A percentile compares a stretch with the other conserved stretches of the same genome.
Evolutionary conservation across 2,888 invertebrate species (phyloP).

Genomic region (Drosophila meridionalis): DNA sequence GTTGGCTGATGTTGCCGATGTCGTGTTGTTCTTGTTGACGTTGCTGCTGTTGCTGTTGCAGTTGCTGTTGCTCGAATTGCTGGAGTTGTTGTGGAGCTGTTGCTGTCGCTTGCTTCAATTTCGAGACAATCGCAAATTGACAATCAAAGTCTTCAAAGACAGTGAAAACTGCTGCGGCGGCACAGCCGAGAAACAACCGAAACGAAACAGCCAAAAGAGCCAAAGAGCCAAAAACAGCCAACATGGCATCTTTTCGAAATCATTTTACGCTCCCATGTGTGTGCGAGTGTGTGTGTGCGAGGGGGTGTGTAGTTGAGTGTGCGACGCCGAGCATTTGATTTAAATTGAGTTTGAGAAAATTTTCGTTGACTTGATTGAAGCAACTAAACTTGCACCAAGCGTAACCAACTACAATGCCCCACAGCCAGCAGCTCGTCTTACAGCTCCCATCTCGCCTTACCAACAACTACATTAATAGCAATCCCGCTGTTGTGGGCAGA

Average conservation of each 20-base stretch:
- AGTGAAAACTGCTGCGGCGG: slow-evolving; percentile 78
- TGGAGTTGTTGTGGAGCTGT: slow-evolving; percentile 29
- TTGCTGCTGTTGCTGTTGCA: slow-evolving; percentile 11
- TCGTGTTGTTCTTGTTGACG: slow-evolving; percentile 12
- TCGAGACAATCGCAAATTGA: slow-evolving; percentile 80
- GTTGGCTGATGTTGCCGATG: slow-evolving; percentile 49
- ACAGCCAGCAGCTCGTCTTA: not conserved
- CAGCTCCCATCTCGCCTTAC: slow-evolving; percentile 6
- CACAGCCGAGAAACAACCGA: slow-evolving; percentile 64
- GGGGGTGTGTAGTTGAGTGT: slow-evolving; percentile 48
- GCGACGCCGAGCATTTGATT: slow-evolving; percentile 78
- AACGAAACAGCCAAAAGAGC: slow-evolving; percentile 58
- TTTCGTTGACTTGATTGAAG: slow-evolving; percentile 81
- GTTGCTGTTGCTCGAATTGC: slow-evolving; percentile 1
- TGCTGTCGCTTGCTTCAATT: slow-evolving; percentile 69
- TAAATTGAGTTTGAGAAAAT: slow-evolving; percentile 80
- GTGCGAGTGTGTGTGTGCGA: slow-evolving; percentile 5
- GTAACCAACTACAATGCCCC: slow-evolving; percentile 45
- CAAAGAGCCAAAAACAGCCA: slow-evolving; percentile 72
- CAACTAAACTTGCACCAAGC: slow-evolving; percentile 77
- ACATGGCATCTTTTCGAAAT: slow-evolving; percentile 69
- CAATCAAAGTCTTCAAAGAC: slow-evolving; percentile 81
- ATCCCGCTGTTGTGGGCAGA: slow-evolving; percentile 22
- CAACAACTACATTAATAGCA: slow-evolving; percentile 16
- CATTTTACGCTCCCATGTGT: slow-evolving; percentile 41